Evolutionary conservation across 1,140 invertebrate genomes (phyloP), one percentile per base, ranked within the genome.

Genomic region (Aphelinus certus): DNA sequence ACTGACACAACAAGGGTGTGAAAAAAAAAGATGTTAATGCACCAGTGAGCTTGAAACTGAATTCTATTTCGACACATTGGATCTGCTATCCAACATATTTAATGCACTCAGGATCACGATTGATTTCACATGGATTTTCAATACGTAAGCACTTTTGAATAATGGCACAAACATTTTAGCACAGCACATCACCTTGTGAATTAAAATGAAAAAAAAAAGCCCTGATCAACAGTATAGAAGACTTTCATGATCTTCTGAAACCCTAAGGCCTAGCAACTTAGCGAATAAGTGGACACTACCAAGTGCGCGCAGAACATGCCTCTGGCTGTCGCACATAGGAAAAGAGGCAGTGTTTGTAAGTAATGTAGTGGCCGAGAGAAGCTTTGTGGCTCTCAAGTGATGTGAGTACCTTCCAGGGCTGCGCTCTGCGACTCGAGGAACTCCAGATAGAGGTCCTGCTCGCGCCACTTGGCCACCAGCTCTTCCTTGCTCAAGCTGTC

Each of bases 401-500:
- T 85, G 83, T 87, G 83, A 85, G 83, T 89, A 88, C 88, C 88
- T 88, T 89, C 88, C 82, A 88, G 85, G 80, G 86, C 80, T 83
- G 87, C 81, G 78, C 84, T 80, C 77, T 88, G 87, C 67, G 85
- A 81, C 83, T 90, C 89, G 80, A 90, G 83, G 77, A 80, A 84
- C 77, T 90, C 89, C 80, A 89, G 80, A 84, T 89, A 90, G 69
- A 88, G 85, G 73, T 90, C 89, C 84, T 89, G 87, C 82, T 89
- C 88, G 73, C 84, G 83, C 89, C 89, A 90, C 78, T 88, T 89
- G 75, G 85, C 84, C 72, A 87, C 81, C 71, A 90, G 81, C 76
- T 90, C 89, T 65, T 90, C 88, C 83, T 87, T 90, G 57, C 83
- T 85, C 64, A 89, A 79, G 63, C 76, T 81, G 61, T 89, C 88